Conservation (phyloP, 2,888 invertebrate species). For the Sycophila texana region DNA sequence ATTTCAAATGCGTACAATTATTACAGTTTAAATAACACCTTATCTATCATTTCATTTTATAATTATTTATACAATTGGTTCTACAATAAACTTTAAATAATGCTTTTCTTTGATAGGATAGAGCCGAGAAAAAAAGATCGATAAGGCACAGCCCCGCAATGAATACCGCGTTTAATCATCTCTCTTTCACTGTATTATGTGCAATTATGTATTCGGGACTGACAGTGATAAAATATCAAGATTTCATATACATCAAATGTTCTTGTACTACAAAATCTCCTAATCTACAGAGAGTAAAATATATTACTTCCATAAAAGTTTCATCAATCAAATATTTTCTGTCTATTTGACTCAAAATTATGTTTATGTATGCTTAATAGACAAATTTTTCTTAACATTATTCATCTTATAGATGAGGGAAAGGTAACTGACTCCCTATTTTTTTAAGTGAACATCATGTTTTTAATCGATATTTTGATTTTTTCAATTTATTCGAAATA, state of each 20-base stretch:
- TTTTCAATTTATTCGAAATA: conserved; percentile 31
- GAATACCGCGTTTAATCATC: conserved; percentile 50
- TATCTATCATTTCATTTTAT: conserved; percentile 55
- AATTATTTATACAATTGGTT: conserved; percentile 55
- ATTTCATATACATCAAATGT: conserved; percentile 27
- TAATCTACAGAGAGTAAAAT: conserved; percentile 49
- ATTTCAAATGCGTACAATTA: conserved; percentile 33
- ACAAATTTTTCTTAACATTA: conserved; percentile 38
- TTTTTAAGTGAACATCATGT: background rate
- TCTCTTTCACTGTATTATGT: conserved; percentile 24
- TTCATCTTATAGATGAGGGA: conserved; percentile 10
- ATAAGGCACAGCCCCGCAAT: conserved; percentile 59
- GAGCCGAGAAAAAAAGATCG: conserved; percentile 46
- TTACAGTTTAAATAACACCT: conserved; percentile 58
- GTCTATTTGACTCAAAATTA: conserved; percentile 23
- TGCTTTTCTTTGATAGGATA: conserved; percentile 41
- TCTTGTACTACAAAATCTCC: conserved; percentile 31
- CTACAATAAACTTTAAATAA: conserved; percentile 55
- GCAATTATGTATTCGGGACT: conserved; percentile 51
- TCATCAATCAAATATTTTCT: conserved; percentile 39
- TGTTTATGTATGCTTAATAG: conserved; percentile 28
- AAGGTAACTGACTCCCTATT: conserved; percentile 22
- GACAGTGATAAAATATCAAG: conserved; percentile 51
- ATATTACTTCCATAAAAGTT: conserved; percentile 43
- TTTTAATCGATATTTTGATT: conserved; percentile 36